phyloP scores from a whole-genome alignment of 2,113 vertebrate species.

The Cranoglanis bouderius region DNA sequence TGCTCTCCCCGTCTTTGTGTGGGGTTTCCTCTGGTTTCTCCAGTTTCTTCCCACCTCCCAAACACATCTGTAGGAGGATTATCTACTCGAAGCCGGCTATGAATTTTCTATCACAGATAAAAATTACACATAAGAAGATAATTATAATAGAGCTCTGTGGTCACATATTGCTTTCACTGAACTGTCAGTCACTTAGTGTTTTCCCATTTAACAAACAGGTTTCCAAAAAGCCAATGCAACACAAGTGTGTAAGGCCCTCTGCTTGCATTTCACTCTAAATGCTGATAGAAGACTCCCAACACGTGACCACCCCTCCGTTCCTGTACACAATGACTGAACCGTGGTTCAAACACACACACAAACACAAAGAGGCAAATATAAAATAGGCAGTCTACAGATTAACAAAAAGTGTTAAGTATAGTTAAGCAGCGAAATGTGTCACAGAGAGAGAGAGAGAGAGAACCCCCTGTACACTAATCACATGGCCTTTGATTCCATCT shows the following conservation, averaged over 20 bases:
- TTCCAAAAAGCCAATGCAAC: not conserved
- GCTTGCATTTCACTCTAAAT: not conserved
- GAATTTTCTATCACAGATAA: not conserved
- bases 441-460: not conserved
- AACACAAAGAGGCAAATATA: not conserved
- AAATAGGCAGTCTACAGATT: not conserved
- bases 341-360: not conserved
- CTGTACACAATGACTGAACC: not conserved
- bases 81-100: not conserved
- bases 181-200: not conserved
- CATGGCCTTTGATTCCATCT: constrained; percentile 17
- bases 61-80: not conserved
- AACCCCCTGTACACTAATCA: not conserved
- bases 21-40: not conserved
- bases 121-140: not conserved
- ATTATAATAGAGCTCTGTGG: not conserved
- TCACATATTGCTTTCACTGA: not conserved
- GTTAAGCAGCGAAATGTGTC: too few relatives aligned
- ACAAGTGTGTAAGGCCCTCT: not conserved
- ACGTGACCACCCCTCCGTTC: not conserved
- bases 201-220: not conserved
- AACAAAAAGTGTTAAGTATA: not conserved
- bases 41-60: not conserved
- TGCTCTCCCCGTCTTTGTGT: not conserved
- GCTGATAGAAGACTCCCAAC: not conserved